Base-by-base conservation (phyloP, 2,797 vertebrate genomes). In the Phoxinus dragarum region DNA sequence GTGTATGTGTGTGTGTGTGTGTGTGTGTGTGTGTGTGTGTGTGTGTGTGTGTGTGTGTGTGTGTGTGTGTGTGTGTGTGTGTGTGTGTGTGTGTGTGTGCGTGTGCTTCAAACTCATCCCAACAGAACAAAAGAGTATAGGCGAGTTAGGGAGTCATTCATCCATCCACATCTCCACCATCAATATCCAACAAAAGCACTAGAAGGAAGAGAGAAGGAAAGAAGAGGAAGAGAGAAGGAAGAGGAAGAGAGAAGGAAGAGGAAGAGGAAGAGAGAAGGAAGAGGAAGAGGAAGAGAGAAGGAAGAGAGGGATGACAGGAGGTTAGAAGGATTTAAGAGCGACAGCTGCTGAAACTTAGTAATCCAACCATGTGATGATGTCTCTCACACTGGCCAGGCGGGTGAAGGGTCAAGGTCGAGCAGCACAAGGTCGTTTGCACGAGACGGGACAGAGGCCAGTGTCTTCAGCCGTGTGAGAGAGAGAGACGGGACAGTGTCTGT, bases 331-430 rank as follows among this genome's bases (percentile, higher is more conserved):
- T 61, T 74, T 68, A 84, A 54, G 42, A 44, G 69, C 66, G 36
- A 82, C 86, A 85, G 83, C 86, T 84, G 86, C 71, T 49, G 40
- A 77, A 84, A 81, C 73, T 49, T 68, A 72, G 83, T 38, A 81
- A 85, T 72, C 54, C 83, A 72, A 59, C 72, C 86, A 82, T 75
- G 66, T 77, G 66, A 84, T 87, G 86, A 85, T 85, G 83, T 88
- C 83, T 85, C 67, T 84, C 71, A 49, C 5, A 1, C 52, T 84
- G 78, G 61, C 77, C 76, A 76, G 82, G 68, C 8, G 5, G 83
- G 74, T 11, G 74, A 34, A 34, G 75, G 72, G 79, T 75, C 73
- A 85, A 73, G 86, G 86, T 80, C 87, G 67, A 27, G 79, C 19
- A 54, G 47, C 68, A 72, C 87, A 73, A 82, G 84, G 87, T 82